Evolutionary conservation across 2,888 invertebrate genomes (phyloP).

Genomic region (Brachynemurus nebulosus): DNA sequence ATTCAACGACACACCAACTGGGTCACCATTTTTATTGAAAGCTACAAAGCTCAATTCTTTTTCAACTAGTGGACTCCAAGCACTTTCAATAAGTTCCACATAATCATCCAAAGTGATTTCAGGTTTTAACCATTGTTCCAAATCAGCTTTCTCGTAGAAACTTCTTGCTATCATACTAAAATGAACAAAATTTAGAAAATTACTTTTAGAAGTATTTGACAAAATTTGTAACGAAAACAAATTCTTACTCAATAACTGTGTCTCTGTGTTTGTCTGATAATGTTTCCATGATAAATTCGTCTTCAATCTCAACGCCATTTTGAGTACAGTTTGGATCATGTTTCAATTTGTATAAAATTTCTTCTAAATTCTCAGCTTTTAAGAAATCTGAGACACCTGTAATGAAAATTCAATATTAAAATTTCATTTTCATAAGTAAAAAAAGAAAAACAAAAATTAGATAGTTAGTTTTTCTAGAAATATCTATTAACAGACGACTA

Average conservation of each 20-base stretch:
- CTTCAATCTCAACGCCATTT: too few species aligned
- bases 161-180: slow-evolving; percentile 69
- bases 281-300: slow-evolving; percentile 39
- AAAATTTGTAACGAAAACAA: too few species aligned
- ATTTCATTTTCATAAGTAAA: too few species aligned
- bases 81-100: slow-evolving; percentile 45
- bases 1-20: slow-evolving; percentile 61
- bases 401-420: too few species aligned
- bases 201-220: slow-evolving; percentile 3
- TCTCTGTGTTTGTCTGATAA: slow-evolving; percentile 49
- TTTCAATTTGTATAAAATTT: too few species aligned
- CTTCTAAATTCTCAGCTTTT: too few species aligned
- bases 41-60: slow-evolving; percentile 63
- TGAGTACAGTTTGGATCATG: too few species aligned
- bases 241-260: slow-evolving; percentile 53
- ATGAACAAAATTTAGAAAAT: slow-evolving; percentile 17
- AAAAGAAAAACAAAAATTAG: too few species aligned
- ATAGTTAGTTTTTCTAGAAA: too few species aligned
- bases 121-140: slow-evolving; percentile 65
- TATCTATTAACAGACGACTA: too few species aligned
- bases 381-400: too few species aligned
- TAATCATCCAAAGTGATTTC: slow-evolving; percentile 56
- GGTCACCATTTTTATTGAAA: slow-evolving; percentile 35
- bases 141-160: slow-evolving; percentile 73
- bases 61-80: slow-evolving; percentile 56